Evolutionary conservation across 2,113 vertebrate species (phyloP).

Genomic region (Channa maculata): DNA sequence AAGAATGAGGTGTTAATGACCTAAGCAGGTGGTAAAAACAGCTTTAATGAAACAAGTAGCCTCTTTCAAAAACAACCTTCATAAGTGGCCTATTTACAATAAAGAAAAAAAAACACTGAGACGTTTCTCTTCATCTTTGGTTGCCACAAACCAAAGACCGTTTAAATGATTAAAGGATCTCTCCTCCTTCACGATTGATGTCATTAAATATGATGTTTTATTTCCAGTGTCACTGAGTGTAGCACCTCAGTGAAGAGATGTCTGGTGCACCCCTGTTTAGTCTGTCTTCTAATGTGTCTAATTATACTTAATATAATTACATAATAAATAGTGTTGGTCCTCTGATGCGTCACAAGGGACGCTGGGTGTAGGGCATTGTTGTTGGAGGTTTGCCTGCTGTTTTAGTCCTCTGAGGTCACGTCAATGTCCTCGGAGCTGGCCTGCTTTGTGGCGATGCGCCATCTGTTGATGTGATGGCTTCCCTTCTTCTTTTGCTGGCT

Average conservation of each 20-base stretch:
- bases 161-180: not conserved
- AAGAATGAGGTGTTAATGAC: conserved; percentile 59
- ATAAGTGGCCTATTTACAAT: conserved; percentile 52
- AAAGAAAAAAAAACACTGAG: conserved; percentile 22
- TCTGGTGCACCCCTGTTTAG: conserved; percentile 35
- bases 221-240: conserved; percentile 25
- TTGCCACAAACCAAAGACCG: conserved; percentile 46
- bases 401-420: conserved; percentile 92
- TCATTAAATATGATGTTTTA: conserved; percentile 19
- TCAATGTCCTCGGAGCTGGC: conserved; percentile 93
- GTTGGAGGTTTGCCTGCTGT: not conserved
- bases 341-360: conserved; percentile 43
- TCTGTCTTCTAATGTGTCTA: conserved; percentile 67
- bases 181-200: conserved; percentile 20
- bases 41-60: conserved; percentile 58
- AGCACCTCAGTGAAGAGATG: conserved; percentile 37
- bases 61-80: conserved; percentile 52
- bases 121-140: conserved; percentile 45
- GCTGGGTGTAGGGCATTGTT: not conserved
- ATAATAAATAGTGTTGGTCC: conserved; percentile 85
- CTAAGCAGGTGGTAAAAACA: conserved; percentile 46
- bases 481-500: conserved; percentile 97
- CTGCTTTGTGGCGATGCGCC: conserved; percentile 97
- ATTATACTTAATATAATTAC: conserved; percentile 75
- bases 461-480: conserved; percentile 97